A percentile compares a stretch with the other conserved stretches of the same genome.
phyloP scores from a whole-genome alignment of 2,888 invertebrate species.

The Gryllus longicercus region DNA sequence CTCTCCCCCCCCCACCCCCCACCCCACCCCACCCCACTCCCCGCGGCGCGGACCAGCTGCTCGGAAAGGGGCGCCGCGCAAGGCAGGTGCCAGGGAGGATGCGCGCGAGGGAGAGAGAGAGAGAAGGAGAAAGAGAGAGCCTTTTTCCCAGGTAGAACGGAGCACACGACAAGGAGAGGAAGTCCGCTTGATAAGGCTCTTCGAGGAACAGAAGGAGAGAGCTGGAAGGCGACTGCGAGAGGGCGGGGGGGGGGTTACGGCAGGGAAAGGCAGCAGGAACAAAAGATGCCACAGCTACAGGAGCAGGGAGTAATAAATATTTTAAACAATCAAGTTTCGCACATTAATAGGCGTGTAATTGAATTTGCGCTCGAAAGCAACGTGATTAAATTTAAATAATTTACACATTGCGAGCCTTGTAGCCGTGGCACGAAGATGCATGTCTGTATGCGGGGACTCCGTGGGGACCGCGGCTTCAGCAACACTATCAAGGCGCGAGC shows the following conservation, averaged over 20 bases:
- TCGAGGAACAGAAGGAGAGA: slow-evolving; percentile 18
- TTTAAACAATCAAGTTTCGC: slow-evolving; percentile 43
- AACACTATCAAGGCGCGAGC: background rate
- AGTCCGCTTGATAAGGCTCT: background rate
- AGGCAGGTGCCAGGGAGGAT: slow-evolving; percentile 20
- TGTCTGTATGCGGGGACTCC: slow-evolving; percentile 17
- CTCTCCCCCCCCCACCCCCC: background rate
- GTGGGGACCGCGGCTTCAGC: slow-evolving; percentile 21
- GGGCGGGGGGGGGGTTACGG: background rate
- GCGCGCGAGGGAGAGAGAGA: background rate
- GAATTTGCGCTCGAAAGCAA: slow-evolving; percentile 46
- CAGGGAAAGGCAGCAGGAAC: slow-evolving; percentile 26
- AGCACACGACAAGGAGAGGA: background rate
- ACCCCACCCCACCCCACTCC: background rate
- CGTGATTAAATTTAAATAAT: slow-evolving; percentile 51
- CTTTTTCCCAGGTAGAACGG: background rate
- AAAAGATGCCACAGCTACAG: slow-evolving; percentile 34
- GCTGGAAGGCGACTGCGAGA: slow-evolving; percentile 4
- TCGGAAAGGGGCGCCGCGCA: background rate
- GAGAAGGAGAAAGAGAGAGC: background rate
- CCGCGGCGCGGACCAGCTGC: background rate
- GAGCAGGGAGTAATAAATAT: slow-evolving; percentile 40
- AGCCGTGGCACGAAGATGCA: slow-evolving; percentile 22
- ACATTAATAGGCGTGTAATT: slow-evolving; percentile 46
- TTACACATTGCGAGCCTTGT: slow-evolving; percentile 38